Percentiles rank a stretch among this genome's conserved stretches.
These are phyloP conservation scores for Oreochromis spilurus DNA, from an alignment of 2,113 vertebrate genomes.

Conservation along the genomic window DNA sequence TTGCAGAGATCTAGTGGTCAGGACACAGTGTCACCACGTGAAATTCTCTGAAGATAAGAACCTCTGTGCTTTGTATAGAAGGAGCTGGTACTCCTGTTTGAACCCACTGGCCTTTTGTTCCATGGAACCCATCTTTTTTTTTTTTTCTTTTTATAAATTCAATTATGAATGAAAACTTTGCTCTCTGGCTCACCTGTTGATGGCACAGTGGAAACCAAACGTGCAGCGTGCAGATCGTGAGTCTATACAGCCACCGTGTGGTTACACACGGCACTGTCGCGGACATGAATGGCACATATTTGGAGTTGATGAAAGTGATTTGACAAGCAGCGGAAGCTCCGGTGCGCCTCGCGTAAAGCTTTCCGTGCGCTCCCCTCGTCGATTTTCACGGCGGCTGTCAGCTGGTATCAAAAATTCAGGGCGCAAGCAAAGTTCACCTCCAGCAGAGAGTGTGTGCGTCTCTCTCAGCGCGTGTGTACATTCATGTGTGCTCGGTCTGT, in stretches of 20 bases:
- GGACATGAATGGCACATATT: constrained; percentile 19
- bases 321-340: constrained; percentile 23
- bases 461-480: not conserved
- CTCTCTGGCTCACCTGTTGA: not conserved
- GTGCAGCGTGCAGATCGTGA: not conserved
- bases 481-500: constrained; percentile 2
- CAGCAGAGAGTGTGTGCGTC: not conserved
- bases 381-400: not conserved
- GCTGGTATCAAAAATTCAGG: not conserved
- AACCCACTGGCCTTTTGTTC: not conserved
- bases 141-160: not conserved
- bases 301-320: constrained; percentile 42
- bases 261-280: not conserved
- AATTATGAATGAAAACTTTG: not conserved
- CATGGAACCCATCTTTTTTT: not conserved
- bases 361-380: not conserved
- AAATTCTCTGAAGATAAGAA: not conserved
- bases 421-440: constrained; percentile 16
- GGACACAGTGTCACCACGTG: not conserved
- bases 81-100: not conserved
- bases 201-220: not conserved
- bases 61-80: not conserved
- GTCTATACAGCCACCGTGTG: constrained; percentile 42
- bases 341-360: not conserved
- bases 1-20: not conserved